Percentiles rank a stretch among this genome's conserved stretches.
Conservation (phyloP, 2,888 invertebrate species). For the Zootermopsis nevadensis region DNA sequence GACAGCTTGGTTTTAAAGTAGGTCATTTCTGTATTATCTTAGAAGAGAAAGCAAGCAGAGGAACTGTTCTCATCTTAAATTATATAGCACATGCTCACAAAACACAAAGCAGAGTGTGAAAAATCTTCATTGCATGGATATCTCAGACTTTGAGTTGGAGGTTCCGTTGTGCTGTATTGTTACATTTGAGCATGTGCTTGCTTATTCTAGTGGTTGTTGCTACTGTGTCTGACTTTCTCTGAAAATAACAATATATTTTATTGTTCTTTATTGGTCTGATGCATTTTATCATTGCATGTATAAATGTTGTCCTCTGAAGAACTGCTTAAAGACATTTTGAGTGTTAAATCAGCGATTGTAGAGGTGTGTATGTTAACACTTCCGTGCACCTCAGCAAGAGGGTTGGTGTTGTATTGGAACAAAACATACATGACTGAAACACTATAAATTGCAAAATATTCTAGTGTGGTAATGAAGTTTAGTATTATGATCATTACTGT, state of each 20-base stretch:
- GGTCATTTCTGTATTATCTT: too few relatives aligned
- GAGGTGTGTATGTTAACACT: constrained; percentile 6
- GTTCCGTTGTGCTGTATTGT: neutral
- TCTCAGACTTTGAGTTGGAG: constrained; percentile 35
- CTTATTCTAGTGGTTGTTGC: neutral
- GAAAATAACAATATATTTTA: neutral
- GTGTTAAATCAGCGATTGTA: neutral
- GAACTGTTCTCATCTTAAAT: too few relatives aligned
- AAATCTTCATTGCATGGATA: constrained; percentile 12
- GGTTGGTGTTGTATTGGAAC: constrained; percentile 7
- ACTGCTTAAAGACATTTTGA: neutral
- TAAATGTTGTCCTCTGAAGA: neutral
- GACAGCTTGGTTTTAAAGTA: neutral
- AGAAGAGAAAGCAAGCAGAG: too few relatives aligned
- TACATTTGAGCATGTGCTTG: neutral
- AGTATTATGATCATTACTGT: neutral
- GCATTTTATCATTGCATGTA: neutral
- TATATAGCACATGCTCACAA: too few relatives aligned
- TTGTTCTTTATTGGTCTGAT: neutral
- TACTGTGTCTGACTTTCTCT: neutral
- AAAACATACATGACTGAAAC: constrained; percentile 16
- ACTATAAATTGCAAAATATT: neutral
- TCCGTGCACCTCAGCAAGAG: neutral
- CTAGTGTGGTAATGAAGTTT: constrained; percentile 24
- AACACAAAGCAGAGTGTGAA: too few relatives aligned